These are phyloP conservation scores for Leptinotarsa haldemani DNA, from an alignment of 2,888 invertebrate genomes.

Conservation along the genomic window DNA sequence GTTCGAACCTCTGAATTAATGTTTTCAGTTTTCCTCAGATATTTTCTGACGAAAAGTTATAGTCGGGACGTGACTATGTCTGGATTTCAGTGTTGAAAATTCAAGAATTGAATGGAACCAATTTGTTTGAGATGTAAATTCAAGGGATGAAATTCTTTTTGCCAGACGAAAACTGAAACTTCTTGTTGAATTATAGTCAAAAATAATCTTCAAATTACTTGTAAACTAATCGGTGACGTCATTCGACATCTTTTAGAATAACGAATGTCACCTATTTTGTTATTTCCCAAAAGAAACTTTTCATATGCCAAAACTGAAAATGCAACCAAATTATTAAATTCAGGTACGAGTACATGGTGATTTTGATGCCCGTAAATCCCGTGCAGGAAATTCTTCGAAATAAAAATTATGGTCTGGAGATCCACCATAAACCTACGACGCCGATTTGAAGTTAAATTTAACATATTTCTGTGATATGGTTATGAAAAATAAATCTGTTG, in stretches of 20 bases:
- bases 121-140: neutral
- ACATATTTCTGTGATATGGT: conserved; percentile 55
- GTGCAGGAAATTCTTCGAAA: conserved; percentile 78
- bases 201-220: too few species aligned
- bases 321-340: neutral
- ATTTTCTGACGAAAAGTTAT: conserved; percentile 35
- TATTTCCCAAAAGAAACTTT: too few species aligned
- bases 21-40: conserved; percentile 41
- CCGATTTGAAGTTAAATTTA: conserved; percentile 56
- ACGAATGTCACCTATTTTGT: too few species aligned
- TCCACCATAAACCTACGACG: conserved; percentile 68
- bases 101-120: neutral
- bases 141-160: neutral
- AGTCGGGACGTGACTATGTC: conserved; percentile 37
- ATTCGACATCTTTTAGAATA: too few species aligned
- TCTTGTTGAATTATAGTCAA: too few species aligned
- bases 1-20: conserved; percentile 42
- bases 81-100: conserved; percentile 33
- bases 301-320: too few species aligned
- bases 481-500: conserved; percentile 35
- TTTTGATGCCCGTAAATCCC: conserved; percentile 81
- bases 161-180: too few species aligned
- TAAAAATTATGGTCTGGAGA: conserved; percentile 81
- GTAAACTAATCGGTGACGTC: too few species aligned
- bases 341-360: conserved; percentile 75